phyloP scores from a whole-genome alignment of 1,140 invertebrate genomes.

The Trinorchestia longiramus region DNA sequence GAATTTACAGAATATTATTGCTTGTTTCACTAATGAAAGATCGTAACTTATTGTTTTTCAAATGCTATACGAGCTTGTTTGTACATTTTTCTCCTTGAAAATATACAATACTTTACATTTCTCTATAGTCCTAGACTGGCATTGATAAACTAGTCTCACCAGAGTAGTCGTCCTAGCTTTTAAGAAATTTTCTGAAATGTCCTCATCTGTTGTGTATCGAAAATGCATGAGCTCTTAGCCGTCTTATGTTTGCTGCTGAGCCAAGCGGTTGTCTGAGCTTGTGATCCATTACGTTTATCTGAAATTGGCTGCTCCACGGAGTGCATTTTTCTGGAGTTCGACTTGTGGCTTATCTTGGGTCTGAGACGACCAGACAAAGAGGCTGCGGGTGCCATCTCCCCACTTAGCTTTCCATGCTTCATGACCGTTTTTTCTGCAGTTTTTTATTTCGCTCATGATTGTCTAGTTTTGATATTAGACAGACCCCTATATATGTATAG shows the following conservation, averaged over 20 bases:
- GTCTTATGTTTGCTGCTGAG: neutral
- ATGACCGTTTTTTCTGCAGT: neutral
- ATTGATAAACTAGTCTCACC: neutral
- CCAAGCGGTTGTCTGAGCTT: neutral
- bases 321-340: neutral
- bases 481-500: too few species aligned
- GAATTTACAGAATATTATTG: too few species aligned
- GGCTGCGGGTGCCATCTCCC: neutral
- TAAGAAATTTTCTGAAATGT: neutral
- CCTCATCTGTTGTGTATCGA: neutral
- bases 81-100: neutral
- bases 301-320: constrained; percentile 5
- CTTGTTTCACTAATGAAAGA: too few species aligned
- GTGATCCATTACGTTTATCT: neutral
- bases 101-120: neutral
- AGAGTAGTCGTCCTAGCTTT: neutral
- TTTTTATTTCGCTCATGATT: too few species aligned
- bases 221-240: neutral
- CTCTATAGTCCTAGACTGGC: neutral
- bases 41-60: neutral
- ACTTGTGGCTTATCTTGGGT: neutral
- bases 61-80: neutral
- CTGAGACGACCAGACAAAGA: neutral
- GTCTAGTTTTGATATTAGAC: too few species aligned
- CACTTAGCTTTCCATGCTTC: neutral